Evolutionary conservation across 2,113 vertebrate species (phyloP).

Genomic region (Helogale parvula): DNA sequence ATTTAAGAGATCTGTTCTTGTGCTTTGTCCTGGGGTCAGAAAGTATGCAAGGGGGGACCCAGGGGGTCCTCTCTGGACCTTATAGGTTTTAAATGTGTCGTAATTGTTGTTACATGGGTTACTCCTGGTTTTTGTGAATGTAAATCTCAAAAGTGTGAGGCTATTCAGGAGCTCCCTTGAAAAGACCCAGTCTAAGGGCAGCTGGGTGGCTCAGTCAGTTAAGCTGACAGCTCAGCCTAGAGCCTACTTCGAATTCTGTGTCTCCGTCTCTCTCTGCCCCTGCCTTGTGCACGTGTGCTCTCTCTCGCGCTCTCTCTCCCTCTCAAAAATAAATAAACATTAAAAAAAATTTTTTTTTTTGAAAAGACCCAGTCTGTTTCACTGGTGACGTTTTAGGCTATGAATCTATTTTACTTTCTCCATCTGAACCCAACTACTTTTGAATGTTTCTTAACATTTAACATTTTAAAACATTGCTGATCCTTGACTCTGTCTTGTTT

Average conservation of each 20-base stretch:
- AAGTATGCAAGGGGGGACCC: background rate
- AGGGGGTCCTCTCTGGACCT: background rate
- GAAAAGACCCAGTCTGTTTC: background rate
- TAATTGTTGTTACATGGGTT: background rate
- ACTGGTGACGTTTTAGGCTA: background rate
- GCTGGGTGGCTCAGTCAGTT: too few species aligned
- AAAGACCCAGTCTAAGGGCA: background rate
- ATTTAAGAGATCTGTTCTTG: background rate
- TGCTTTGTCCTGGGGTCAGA: background rate
- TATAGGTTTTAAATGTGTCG: background rate
- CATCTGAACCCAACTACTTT: background rate
- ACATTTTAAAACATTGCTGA: background rate
- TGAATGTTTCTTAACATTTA: slow-evolving; percentile 7
- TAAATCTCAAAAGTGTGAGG: background rate
- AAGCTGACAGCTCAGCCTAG: too few species aligned
- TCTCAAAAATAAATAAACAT: too few species aligned
- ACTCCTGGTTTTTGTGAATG: background rate
- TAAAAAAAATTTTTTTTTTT: too few species aligned
- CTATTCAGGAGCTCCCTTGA: background rate
- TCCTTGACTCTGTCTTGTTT: background rate
- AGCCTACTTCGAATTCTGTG: too few species aligned
- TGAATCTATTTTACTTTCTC: slow-evolving; percentile 14
- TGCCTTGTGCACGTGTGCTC: too few species aligned
- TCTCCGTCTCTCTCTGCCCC: too few species aligned
- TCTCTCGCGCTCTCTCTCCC: too few species aligned